Percentiles rank a stretch among this genome's conserved stretches.
Conservation (phyloP, 2,113 vertebrate genomes). For the Donacobius atricapilla region DNA sequence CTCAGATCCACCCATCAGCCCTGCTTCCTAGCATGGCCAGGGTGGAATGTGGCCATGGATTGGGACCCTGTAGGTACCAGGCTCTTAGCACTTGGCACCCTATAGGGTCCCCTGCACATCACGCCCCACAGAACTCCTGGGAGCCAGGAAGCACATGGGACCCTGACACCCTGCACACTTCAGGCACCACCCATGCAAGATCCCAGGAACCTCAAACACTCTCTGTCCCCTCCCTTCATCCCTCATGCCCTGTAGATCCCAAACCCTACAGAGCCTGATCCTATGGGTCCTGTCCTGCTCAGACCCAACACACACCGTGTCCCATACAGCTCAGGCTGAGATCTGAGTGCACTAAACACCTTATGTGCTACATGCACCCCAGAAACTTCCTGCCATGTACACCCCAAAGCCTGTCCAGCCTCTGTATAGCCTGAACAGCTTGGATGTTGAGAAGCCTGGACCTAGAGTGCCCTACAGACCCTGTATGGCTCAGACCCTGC, state of each 20-base stretch:
- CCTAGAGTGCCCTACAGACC: background rate
- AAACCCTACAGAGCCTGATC: background rate
- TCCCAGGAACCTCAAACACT: background rate
- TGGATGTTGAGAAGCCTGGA: background rate
- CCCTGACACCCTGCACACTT: background rate
- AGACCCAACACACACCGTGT: background rate
- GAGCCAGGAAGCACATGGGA: background rate
- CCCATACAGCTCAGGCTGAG: background rate
- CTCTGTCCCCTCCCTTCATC: background rate
- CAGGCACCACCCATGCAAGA: background rate
- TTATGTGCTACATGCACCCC: background rate
- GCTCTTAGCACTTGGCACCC: background rate
- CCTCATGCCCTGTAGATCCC: fast-evolving
- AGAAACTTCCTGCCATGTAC: background rate
- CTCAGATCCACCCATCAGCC: background rate
- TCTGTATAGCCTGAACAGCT: background rate
- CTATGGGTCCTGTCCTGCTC: fast-evolving
- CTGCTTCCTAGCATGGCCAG: background rate
- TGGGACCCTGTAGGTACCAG: background rate
- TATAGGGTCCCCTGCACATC: fast-evolving
- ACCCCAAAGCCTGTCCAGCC: background rate
- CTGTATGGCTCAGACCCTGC: background rate
- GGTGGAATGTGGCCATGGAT: fast-evolving
- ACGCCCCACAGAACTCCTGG: background rate
- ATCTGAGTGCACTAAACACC: background rate